Base-by-base conservation (phyloP, 2,113 vertebrate species). In the Chaetops frenatus region DNA sequence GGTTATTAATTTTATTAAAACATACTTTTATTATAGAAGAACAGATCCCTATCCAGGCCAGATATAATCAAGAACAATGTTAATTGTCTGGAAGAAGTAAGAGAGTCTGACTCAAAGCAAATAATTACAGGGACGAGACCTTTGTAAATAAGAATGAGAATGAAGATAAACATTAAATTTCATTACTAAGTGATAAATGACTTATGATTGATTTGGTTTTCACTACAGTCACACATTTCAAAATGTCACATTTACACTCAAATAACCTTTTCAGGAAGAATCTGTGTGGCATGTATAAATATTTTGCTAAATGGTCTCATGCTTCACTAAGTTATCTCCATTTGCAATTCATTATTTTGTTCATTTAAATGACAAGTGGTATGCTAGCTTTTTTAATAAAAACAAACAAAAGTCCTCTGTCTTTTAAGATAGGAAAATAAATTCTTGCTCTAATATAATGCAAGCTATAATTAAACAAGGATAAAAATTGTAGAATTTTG, bases 181-280 rank as follows among this genome's bases (percentile, higher is more conserved):
- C 78, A 96, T 91, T 96, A 90, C 64, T 78, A 54, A 91, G 38
- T 95, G 89, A 95, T 96, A 97, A 96, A 97, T 94, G 56, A 44
- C 50, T 97, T 94, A 92, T 81, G 95, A 97, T 81, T 95, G 80
- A 96, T 95, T 95, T 92, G 95, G 62, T 93, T 97, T 97, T 97
- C 81, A 83, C 36, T 78, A 93, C 12, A 95, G 61, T 77, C 58
- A 84, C 54, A 92, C 47, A 73, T 94, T 96, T 94, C 35, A 96
- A 95, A 98, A 97, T 97, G 95, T 95, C 86, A 92, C 88, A 95
- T 97, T 97, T 97, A 91, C 87, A 95, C 74, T 94, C 71, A 95
- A 88, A 83, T 96, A 92, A 96, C 76, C 92, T 97, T 98, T 97
- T 57, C 29, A 92, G 62, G 36, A 83, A 95, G 91, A 90, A 87